These are phyloP conservation scores for Naja naja DNA, from an alignment of 2,113 vertebrate genomes.

Conservation along the genomic window DNA sequence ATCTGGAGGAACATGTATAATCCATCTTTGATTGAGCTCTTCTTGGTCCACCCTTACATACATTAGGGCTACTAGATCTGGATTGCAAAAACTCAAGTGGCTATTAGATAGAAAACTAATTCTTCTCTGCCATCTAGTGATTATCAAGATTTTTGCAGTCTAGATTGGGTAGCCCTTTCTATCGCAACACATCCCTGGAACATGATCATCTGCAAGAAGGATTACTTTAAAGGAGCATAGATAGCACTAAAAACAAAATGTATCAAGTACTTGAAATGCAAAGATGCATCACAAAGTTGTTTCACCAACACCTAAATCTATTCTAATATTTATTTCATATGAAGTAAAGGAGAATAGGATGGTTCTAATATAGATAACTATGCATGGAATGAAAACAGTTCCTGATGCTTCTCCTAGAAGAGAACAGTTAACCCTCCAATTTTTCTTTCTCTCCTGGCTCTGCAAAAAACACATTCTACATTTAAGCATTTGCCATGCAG, in stretches of 20 bases:
- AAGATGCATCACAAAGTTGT: background rate
- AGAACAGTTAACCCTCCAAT: background rate
- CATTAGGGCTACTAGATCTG: background rate
- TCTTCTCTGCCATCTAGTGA: background rate
- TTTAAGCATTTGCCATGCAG: background rate
- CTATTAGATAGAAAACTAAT: background rate
- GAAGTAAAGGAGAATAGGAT: background rate
- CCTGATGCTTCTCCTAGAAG: background rate
- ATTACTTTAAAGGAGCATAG: background rate
- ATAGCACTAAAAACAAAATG: background rate
- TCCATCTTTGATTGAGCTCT: background rate
- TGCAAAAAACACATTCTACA: constrained; percentile 10
- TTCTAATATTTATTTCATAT: background rate
- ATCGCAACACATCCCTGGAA: background rate
- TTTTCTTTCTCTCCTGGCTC: background rate
- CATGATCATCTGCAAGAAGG: background rate
- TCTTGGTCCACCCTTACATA: background rate
- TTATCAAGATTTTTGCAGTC: background rate
- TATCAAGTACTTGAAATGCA: background rate
- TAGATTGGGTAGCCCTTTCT: background rate
- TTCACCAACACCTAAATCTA: background rate
- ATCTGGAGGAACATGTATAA: background rate
- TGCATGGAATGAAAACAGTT: background rate
- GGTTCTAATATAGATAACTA: background rate
- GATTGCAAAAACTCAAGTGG: background rate